phyloP scores from a whole-genome alignment of 1,140 invertebrate species.

The Manduca sexta region DNA sequence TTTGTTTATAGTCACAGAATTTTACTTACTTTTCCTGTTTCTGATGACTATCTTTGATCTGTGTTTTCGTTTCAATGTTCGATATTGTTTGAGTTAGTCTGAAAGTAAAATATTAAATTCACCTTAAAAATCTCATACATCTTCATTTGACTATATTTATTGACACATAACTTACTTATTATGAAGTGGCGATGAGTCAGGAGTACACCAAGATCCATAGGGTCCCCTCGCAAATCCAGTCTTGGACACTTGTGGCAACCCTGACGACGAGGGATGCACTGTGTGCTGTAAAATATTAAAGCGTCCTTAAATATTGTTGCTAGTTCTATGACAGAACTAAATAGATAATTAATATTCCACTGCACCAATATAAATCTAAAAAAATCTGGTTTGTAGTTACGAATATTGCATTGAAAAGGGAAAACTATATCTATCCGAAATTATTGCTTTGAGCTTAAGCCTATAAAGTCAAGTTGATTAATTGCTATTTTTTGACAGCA shows the following conservation, averaged over 20 bases:
- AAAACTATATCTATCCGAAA: too few species aligned
- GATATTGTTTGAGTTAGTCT: conserved; percentile 36
- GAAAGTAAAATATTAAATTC: conserved; percentile 7
- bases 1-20: too few species aligned
- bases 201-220: conserved; percentile 50
- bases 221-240: conserved; percentile 11
- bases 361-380: too few species aligned
- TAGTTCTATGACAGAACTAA: too few species aligned
- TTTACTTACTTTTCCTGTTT: conserved; percentile 22
- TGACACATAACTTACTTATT: conserved; percentile 19
- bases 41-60: conserved; percentile 21
- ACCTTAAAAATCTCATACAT: too few species aligned
- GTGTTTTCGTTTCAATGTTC: conserved; percentile 37
- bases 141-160: background rate
- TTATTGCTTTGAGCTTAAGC: too few species aligned
- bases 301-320: background rate
- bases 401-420: too few species aligned
- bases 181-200: conserved; percentile 34
- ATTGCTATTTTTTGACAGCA: too few species aligned
- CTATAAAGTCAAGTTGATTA: background rate
- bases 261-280: conserved; percentile 33
- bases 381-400: too few species aligned
- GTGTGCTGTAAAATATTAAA: conserved; percentile 40
- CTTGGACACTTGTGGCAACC: conserved; percentile 3
- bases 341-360: too few species aligned